Base-by-base conservation (phyloP, 2,888 invertebrate genomes). In the Strigamia transsilvanica region DNA sequence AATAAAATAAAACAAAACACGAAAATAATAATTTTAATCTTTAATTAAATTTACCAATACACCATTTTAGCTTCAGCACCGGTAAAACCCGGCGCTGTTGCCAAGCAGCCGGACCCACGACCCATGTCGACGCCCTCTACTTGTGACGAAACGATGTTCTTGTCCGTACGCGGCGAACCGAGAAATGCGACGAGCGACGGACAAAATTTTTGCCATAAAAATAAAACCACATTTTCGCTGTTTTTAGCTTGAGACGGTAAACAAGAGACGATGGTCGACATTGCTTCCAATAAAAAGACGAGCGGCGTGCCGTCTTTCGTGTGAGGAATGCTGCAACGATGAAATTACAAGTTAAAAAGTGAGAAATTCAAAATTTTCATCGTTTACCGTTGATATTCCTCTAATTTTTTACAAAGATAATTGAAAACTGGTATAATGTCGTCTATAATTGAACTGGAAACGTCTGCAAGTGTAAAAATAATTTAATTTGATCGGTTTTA, bases 341-440 rank as follows among this genome's bases (percentile, higher is more conserved):
- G 9, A 38, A 38, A 38, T 38, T 38, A 2, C 6, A 66, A 81
- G 32, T 32, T n/a, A 13, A 81, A 81, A 81, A 80, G n/a, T n/a
- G 12, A 79, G 7, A 79, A 13, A 38, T 15, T 15, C 13, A 4
- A 38, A 79, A 4, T 13, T 41, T 79, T 34, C 9, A 87, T 89
- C 10, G 6, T n/a, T 89, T 88, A 94, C 94, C 91, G 89, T 88
- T 94, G 93, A 9, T 93, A 93, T 88, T 94, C 94, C 83, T 94
- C 93, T 27, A 97, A 89, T 85, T 95, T 92, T 86, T 95, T 93
- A 88, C 94, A 95, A 79, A 96, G 91, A 88, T 95, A 95, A 87
- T 95, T 95, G 89, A 95, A 93, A 82, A 95, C 95, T 0, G 95
- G 95, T 84, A 96, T 93, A 1, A 95, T 94, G 89, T 97, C 96